Conservation (phyloP, 2,113 vertebrate species). For the Lepidiolamprologus cunningtoni region DNA sequence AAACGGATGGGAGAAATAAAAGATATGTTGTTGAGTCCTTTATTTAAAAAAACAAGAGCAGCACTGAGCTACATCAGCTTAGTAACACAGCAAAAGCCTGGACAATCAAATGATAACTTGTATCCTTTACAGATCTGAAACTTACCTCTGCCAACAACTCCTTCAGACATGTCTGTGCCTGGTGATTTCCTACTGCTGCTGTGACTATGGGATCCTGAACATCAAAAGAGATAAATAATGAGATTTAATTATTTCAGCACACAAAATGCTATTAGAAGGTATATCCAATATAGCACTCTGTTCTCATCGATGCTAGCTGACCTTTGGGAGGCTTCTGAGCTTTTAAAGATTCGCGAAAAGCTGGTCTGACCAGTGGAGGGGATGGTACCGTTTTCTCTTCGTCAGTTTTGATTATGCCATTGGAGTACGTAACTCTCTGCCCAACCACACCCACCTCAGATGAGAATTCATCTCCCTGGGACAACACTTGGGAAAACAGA, state of each 20-base stretch:
- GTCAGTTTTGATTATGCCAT: constrained; percentile 61
- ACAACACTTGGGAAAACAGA: constrained; percentile 34
- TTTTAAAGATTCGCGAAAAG: constrained; percentile 64
- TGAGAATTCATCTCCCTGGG: constrained; percentile 43
- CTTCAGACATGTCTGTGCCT: constrained; percentile 68
- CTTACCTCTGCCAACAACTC: constrained; percentile 83
- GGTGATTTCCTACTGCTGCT: constrained; percentile 47
- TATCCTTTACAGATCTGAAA: neutral
- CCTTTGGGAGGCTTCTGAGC: constrained; percentile 74
- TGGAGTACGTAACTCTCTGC: constrained; percentile 70
- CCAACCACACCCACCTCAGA: constrained; percentile 72
- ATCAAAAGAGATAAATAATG: neutral
- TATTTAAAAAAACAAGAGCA: neutral
- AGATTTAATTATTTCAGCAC: neutral
- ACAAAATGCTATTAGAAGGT: neutral
- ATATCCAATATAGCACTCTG: neutral
- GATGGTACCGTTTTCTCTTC: constrained; percentile 61
- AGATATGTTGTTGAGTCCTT: neutral
- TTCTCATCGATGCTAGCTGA: constrained; percentile 36
- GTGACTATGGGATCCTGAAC: constrained; percentile 55
- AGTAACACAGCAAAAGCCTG: neutral
- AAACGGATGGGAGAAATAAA: neutral
- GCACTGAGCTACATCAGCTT: neutral
- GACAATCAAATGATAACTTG: neutral
- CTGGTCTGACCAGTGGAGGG: constrained; percentile 41